phyloP scores from a whole-genome alignment of 1,140 invertebrate species.

The Macrobrachium rosenbergii region DNA sequence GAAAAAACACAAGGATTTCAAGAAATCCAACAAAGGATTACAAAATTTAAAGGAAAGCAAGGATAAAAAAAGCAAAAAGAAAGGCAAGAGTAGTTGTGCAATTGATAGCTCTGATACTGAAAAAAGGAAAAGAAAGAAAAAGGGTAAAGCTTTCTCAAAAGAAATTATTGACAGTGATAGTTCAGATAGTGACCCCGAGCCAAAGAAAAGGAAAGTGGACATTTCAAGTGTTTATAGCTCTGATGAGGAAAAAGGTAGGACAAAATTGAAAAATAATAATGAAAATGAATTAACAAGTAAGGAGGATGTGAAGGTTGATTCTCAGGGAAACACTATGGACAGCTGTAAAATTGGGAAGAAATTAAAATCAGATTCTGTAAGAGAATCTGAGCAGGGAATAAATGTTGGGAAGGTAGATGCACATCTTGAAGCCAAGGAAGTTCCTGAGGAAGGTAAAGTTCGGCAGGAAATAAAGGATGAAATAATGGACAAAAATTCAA shows the following conservation, averaged over 20 bases:
- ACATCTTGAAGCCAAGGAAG: too few species aligned
- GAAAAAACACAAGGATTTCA: too few species aligned
- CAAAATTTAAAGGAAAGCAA: too few species aligned
- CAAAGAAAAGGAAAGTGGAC: neutral
- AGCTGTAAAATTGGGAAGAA: neutral
- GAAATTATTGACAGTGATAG: neutral
- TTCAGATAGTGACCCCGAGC: neutral
- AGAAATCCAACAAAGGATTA: too few species aligned
- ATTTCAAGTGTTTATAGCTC: neutral
- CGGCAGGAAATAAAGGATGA: too few species aligned
- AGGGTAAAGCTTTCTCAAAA: neutral
- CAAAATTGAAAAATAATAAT: neutral
- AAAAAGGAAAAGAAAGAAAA: conserved; percentile 7
- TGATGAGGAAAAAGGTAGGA: neutral
- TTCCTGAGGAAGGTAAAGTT: too few species aligned
- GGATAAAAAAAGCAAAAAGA: neutral
- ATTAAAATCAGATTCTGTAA: neutral
- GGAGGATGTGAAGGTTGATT: neutral
- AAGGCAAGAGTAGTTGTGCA: neutral
- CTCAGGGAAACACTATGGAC: neutral
- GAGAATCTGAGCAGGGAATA: neutral
- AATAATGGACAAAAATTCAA: too few species aligned
- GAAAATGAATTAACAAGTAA: neutral
- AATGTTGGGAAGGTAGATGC: neutral
- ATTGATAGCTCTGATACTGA: neutral